Percentiles rank a stretch among this genome's conserved stretches.
These are phyloP conservation scores for Merodon equestris DNA, from an alignment of 2,888 invertebrate species.

Conservation along the genomic window DNA sequence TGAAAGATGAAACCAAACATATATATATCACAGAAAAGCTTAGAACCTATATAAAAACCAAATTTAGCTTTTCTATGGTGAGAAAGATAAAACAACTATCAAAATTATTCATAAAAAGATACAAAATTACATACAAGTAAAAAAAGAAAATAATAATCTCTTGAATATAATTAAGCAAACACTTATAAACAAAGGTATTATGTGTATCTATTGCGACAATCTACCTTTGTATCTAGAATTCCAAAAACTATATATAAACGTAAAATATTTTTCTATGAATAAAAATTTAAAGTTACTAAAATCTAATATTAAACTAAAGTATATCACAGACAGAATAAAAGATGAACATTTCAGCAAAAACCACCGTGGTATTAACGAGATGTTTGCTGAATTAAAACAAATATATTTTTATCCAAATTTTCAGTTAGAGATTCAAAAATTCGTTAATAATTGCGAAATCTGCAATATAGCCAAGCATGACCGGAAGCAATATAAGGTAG, in stretches of 20 bases:
- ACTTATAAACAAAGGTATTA: constrained; percentile 33
- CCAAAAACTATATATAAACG: constrained; percentile 13
- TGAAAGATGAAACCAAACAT: constrained; percentile 13
- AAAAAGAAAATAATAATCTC: not conserved
- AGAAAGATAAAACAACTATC: constrained; percentile 14
- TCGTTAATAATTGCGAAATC: constrained; percentile 31
- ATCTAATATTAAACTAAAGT: constrained; percentile 14
- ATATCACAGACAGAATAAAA: constrained; percentile 19
- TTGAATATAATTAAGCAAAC: constrained; percentile 33
- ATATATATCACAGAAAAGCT: constrained; percentile 23
- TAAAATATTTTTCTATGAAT: constrained; percentile 21
- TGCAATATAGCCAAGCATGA: constrained; percentile 29
- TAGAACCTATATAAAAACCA: constrained; percentile 15
- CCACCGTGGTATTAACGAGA: constrained; percentile 16
- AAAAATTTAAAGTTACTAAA: too few relatives aligned
- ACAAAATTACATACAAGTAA: constrained; percentile 11
- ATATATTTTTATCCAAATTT: constrained; percentile 10
- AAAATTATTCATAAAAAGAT: constrained; percentile 24
- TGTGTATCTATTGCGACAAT: constrained; percentile 29
- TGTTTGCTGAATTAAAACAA: not conserved
- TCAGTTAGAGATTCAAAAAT: constrained; percentile 31
- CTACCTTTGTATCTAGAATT: constrained; percentile 12
- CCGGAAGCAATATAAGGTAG: constrained; percentile 7
- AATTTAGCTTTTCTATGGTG: not conserved
- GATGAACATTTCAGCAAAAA: constrained; percentile 12